phyloP scores from a whole-genome alignment of 2,888 invertebrate genomes.

The Sinelater perroti region DNA sequence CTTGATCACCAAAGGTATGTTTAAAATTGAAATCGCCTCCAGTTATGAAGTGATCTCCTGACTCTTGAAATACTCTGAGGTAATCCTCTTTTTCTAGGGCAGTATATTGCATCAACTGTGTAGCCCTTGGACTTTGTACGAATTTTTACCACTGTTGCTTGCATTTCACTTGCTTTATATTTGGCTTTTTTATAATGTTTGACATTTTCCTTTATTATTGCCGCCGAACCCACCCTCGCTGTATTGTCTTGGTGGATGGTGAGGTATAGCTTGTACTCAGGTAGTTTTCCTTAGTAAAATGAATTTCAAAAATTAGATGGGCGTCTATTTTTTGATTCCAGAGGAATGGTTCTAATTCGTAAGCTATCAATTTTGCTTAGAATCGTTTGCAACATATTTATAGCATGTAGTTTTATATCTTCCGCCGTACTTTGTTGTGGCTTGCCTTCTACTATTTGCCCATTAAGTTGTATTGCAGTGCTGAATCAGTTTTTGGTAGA shows the following conservation, averaged over 20 bases:
- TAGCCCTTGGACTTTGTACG: slow-evolving; percentile 12
- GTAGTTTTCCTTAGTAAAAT: slow-evolving; percentile 7
- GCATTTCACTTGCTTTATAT: slow-evolving; percentile 7
- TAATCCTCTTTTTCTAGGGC: slow-evolving; percentile 20
- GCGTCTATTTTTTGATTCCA: slow-evolving; percentile 1
- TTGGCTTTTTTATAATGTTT: slow-evolving; percentile 20
- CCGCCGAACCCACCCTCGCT: not conserved
- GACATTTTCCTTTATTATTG: slow-evolving; percentile 3
- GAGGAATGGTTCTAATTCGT: slow-evolving; percentile 11
- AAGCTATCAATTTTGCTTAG: too few species aligned
- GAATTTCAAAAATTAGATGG: not conserved
- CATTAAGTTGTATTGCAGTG: slow-evolving; percentile 2
- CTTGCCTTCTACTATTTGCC: not conserved
- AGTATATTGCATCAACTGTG: slow-evolving; percentile 20
- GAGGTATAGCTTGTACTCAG: slow-evolving; percentile 9
- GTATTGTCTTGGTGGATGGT: not conserved
- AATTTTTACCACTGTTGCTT: slow-evolving; percentile 11
- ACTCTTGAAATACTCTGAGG: slow-evolving; percentile 6
- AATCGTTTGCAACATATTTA: slow-evolving; percentile 15
- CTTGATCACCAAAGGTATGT: slow-evolving; percentile 11
- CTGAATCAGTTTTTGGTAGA: slow-evolving; percentile 9
- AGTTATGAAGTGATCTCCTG: slow-evolving; percentile 11
- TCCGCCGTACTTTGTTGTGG: slow-evolving; percentile 3
- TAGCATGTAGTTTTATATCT: slow-evolving; percentile 13
- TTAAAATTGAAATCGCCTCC: slow-evolving; percentile 39